phyloP scores from a whole-genome alignment of 2,888 invertebrate species.

The Drosophila peninsularis region DNA sequence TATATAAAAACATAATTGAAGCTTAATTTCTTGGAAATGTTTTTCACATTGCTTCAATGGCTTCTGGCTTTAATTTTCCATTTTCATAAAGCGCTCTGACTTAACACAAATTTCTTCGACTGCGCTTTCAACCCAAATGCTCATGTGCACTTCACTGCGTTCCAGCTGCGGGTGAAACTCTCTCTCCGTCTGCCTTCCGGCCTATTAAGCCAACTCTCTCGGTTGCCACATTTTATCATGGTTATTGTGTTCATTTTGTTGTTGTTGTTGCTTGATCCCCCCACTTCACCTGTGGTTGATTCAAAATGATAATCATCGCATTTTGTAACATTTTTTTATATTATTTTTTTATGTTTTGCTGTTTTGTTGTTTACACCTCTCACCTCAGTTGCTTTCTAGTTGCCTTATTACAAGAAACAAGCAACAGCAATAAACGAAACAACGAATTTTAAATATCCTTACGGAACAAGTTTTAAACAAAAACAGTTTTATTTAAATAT shows the following conservation, averaged over 20 bases:
- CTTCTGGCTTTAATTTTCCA: conserved; percentile 45
- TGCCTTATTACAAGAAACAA: not conserved
- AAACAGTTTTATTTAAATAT: too few species aligned
- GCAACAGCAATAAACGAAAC: conserved; percentile 2
- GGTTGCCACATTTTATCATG: conserved; percentile 6
- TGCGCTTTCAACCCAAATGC: conserved; percentile 72
- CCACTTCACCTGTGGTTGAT: conserved; percentile 21
- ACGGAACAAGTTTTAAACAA: not conserved
- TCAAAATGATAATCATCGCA: conserved; percentile 58
- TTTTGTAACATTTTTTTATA: conserved; percentile 58
- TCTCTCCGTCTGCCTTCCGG: not conserved
- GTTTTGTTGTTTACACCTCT: conserved; percentile 47
- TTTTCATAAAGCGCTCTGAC: conserved; percentile 40
- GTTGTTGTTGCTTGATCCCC: conserved; percentile 7
- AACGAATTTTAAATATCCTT: not conserved
- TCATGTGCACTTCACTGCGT: conserved; percentile 73
- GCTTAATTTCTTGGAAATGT: not conserved
- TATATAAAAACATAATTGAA: not conserved
- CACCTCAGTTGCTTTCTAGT: conserved; percentile 58
- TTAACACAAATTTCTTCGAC: conserved; percentile 18
- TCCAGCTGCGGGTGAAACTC: conserved; percentile 24
- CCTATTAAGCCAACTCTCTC: conserved; percentile 1
- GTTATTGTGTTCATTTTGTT: conserved; percentile 22
- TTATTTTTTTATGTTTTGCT: conserved; percentile 19
- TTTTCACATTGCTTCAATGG: conserved; percentile 13